phyloP scores from a whole-genome alignment of 2,888 invertebrate genomes.

The Anaspis maculata region DNA sequence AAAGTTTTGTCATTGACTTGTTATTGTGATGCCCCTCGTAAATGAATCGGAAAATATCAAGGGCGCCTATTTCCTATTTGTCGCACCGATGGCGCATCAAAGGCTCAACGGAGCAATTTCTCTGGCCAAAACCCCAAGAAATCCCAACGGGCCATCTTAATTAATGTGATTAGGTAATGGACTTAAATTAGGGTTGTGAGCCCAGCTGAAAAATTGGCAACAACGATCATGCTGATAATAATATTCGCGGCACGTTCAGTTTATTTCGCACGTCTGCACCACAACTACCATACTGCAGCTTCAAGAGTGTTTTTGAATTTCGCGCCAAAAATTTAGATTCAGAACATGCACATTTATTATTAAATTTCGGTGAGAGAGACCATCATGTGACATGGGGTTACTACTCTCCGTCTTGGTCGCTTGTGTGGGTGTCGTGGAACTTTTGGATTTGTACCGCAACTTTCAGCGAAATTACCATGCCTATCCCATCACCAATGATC shows the following conservation, averaged over 20 bases:
- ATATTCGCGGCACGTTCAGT: no score
- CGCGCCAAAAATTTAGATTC: slow-evolving; percentile 17
- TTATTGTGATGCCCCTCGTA: no score
- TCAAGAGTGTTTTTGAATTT: slow-evolving; percentile 18
- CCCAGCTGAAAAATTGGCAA: slow-evolving; percentile 22
- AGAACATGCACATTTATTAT: no score
- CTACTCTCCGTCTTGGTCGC: slow-evolving; percentile 65
- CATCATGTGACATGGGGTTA: slow-evolving; percentile 58
- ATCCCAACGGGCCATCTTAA: slow-evolving; percentile 8
- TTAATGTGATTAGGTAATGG: slow-evolving; percentile 16
- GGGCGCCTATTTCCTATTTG: slow-evolving; percentile 1
- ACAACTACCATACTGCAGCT: slow-evolving; percentile 4
- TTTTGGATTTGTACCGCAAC: slow-evolving; percentile 50
- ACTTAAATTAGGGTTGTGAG: slow-evolving; percentile 14
- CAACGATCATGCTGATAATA: slow-evolving; percentile 9
- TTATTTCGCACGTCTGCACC: no score
- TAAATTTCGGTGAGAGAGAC: no score
- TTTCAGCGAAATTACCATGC: no score
- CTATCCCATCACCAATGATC: no score
- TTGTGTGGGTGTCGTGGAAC: slow-evolving; percentile 67
- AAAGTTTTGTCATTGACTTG: no score
- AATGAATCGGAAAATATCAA: no score
- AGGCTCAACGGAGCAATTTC: no score
- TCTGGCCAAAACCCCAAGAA: background rate
- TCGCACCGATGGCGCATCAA: background rate